Evolutionary conservation across 2,888 invertebrate genomes (phyloP), one percentile per base, ranked within the genome.

Genomic region (Nomada hirtipes): DNA sequence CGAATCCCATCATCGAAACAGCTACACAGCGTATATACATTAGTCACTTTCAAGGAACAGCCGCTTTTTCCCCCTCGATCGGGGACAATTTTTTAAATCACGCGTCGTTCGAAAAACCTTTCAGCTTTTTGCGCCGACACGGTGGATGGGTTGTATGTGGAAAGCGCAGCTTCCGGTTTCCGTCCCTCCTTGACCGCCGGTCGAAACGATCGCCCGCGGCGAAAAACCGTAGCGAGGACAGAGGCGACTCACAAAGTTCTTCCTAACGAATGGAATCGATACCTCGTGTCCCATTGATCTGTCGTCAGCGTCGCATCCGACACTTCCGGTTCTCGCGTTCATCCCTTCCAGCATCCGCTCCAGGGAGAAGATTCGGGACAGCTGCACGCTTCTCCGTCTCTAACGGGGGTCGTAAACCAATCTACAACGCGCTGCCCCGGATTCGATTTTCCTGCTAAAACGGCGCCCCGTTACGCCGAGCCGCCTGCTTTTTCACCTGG

Each of bases 251-350:
- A 73, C 85, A 83, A 86, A 86, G 81, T 64, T 26, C 36, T 20
- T 52, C 57, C 57, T 73, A 78, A 79, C 85, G 80, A 78, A 78
- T 63, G 67, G 67, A 73, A 76, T 84, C 77, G 82, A 79, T 82
- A 65, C 63, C 52, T 71, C 69, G 71, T 59, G 74, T 76, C 76
- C 59, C 55, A 63, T 75, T 71, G 77, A 76, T 72, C 71, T 57
- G 11, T 29, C 68, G 52, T 52, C 29, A 9, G 36, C 36, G 52
- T 20, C 55, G 23, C n/a, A 23, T 42, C 60, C n/a, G 9, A 2
- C 55, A 20, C 18, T 70, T 73, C 60, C 64, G 23, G 67, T 50
- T 7, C 64, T 60, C 53, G 20, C 73, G 57, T 60, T 69, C 44
- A n/a, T 50, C 65, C 47, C 20, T 44, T 52, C 55, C 52, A 36